Conservation (phyloP, 2,797 vertebrate genomes). For the Caiman crocodilus region DNA sequence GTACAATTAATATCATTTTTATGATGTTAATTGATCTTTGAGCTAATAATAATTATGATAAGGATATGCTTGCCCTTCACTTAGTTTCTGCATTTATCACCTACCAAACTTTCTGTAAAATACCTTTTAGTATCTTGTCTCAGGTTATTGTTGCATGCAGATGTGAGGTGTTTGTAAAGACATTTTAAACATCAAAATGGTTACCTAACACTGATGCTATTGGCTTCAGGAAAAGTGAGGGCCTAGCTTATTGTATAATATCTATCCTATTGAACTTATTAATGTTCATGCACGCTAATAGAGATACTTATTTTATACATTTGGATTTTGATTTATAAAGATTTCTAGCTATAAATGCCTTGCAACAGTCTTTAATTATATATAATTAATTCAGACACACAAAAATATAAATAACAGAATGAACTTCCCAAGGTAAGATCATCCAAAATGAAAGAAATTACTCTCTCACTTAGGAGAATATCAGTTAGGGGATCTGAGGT, state of each 20-base stretch:
- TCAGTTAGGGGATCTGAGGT: neutral
- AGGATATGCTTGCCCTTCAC: constrained; percentile 23
- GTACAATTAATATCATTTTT: constrained; percentile 34
- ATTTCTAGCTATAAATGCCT: neutral
- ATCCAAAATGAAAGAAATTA: neutral
- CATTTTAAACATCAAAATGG: constrained; percentile 30
- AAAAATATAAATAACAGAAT: neutral
- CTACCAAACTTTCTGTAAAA: neutral
- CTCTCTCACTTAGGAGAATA: neutral
- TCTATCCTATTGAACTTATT: neutral
- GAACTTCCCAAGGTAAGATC: neutral
- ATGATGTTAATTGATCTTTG: constrained; percentile 43
- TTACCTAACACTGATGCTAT: neutral
- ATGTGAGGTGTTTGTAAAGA: neutral
- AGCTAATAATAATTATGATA: constrained; percentile 23
- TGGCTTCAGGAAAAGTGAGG: neutral
- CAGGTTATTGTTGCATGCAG: constrained; percentile 1
- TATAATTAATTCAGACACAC: neutral
- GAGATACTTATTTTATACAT: neutral
- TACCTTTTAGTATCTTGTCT: neutral
- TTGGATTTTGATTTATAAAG: neutral
- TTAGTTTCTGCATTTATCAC: constrained; percentile 26
- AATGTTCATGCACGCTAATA: neutral
- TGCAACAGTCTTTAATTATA: neutral
- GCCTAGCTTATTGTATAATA: neutral